Conservation (phyloP, 2,888 invertebrate species). For the Arctia plantaginis region DNA sequence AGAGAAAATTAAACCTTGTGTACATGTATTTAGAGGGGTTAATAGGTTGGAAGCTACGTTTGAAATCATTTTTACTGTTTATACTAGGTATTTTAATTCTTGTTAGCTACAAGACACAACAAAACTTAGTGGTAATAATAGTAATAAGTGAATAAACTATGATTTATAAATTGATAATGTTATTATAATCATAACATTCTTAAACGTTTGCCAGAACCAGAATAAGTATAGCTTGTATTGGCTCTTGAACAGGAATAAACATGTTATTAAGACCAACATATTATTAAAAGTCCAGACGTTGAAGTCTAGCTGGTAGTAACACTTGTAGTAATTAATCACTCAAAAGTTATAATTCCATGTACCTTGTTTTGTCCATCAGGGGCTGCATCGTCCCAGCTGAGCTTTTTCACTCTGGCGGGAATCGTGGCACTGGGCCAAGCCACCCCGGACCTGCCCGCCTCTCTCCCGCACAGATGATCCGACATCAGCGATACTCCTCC, state of each 20-base stretch:
- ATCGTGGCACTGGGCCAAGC: conserved; percentile 90
- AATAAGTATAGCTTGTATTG: not conserved
- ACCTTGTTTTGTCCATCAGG: conserved; percentile 38
- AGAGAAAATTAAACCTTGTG: conserved; percentile 23
- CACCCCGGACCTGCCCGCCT: conserved; percentile 76
- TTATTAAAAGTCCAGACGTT: not conserved
- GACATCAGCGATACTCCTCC: conserved; percentile 69
- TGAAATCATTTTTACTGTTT: not conserved
- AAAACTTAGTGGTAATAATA: not conserved
- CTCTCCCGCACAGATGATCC: conserved; percentile 72
- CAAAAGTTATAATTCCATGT: conserved; percentile 27
- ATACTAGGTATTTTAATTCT: not conserved
- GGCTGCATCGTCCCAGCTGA: conserved; percentile 85
- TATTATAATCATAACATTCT: not conserved
- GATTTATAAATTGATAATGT: not conserved
- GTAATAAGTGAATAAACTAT: not conserved
- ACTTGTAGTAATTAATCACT: not conserved
- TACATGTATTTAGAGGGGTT: not conserved
- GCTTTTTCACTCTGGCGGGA: conserved; percentile 91
- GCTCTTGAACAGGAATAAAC: not conserved
- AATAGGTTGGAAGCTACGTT: conserved; percentile 9
- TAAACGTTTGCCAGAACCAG: not conserved
- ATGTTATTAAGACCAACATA: not conserved
- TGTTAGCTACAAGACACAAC: not conserved
- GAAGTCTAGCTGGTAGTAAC: not conserved